Conservation (phyloP, 2,888 invertebrate species). For the Taphrorychus bicolor region DNA sequence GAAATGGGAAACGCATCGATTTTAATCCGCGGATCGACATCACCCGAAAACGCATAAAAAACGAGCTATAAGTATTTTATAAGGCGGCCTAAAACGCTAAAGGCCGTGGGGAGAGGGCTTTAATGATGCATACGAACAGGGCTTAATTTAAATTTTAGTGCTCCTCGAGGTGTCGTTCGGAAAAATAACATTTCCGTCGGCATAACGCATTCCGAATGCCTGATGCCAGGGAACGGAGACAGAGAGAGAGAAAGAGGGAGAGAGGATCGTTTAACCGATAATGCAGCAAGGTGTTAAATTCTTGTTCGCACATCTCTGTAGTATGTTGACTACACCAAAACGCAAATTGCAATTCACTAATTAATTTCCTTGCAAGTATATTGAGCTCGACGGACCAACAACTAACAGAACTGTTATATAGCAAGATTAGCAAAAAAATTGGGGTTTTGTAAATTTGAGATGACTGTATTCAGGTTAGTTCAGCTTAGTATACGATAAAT, state of each 20-base stretch:
- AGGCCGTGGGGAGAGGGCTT: conserved; percentile 24
- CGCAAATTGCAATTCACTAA: too few relatives aligned
- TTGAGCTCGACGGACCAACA: too few relatives aligned
- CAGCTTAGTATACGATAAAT: too few relatives aligned
- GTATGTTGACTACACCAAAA: too few relatives aligned
- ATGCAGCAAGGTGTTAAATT: too few relatives aligned
- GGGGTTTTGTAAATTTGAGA: too few relatives aligned
- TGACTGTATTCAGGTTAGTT: too few relatives aligned
- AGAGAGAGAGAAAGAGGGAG: background rate
- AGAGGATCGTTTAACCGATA: background rate
- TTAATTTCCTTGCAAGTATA: too few relatives aligned
- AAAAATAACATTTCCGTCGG: conserved; percentile 32
- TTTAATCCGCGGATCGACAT: background rate
- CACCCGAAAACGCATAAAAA: conserved; percentile 1
- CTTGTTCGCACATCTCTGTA: too few relatives aligned
- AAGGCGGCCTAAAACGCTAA: conserved; percentile 27
- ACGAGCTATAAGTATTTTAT: conserved; percentile 25
- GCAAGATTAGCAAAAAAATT: too few relatives aligned
- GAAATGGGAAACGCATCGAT: too few relatives aligned
- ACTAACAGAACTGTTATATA: too few relatives aligned
- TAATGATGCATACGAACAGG: conserved; percentile 36
- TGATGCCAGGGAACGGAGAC: conserved; percentile 5
- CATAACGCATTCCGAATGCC: conserved; percentile 27
- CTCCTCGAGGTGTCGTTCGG: conserved; percentile 34
- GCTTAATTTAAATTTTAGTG: conserved; percentile 37